Base-by-base conservation (phyloP, 2,113 vertebrate genomes). In the Bubo bubo region DNA sequence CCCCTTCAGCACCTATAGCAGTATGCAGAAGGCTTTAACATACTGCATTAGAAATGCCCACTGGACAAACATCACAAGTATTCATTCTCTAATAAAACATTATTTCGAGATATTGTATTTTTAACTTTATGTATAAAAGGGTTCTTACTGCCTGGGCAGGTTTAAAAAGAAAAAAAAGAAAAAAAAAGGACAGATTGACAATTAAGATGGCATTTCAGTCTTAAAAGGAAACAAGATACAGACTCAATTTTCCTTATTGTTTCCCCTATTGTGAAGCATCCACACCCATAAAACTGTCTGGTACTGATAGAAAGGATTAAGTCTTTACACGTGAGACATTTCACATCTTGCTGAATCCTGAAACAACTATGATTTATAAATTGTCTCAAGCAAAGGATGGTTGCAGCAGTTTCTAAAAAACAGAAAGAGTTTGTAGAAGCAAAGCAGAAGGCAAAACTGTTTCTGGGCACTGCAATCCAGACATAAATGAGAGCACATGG, bases 361-460 rank as follows among this genome's bases (percentile, higher is more conserved):
- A 72, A 95, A 62, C 32, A 74, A 14, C 39, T 49, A 4, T 6
- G 19, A 76, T 34, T 67, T 27, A 18, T 26, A 79, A 87, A 39
- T 62, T 18, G 3, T 81, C 80, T 91, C 58, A 73, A 72, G 72
- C 17, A 68, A 83, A 94, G 56, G 58, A 47, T n/a, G 67, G 55
- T 45, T 88, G 30, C 47, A 77, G 56, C 27, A 30, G 56, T 72
- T 94, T 86, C 67, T 88, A 50, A 59, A 74, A 95, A 85, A 0
- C 72, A 82, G 32, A 47, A 68, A 30, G 52, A 83, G 68, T 80
- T 86, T 0, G 0, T 10, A 30, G 76, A 88, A 89, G 58, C 49
- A 86, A 91, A 97, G 72, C 55, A 95, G 83, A 58, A 92, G 67
- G 75, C 43, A 86, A 81, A 92, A 90, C 52, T 81, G 52, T 92